Evolutionary conservation across 2,113 vertebrate species (phyloP).

Genomic region (Rhinolophus ferrumequinum): DNA sequence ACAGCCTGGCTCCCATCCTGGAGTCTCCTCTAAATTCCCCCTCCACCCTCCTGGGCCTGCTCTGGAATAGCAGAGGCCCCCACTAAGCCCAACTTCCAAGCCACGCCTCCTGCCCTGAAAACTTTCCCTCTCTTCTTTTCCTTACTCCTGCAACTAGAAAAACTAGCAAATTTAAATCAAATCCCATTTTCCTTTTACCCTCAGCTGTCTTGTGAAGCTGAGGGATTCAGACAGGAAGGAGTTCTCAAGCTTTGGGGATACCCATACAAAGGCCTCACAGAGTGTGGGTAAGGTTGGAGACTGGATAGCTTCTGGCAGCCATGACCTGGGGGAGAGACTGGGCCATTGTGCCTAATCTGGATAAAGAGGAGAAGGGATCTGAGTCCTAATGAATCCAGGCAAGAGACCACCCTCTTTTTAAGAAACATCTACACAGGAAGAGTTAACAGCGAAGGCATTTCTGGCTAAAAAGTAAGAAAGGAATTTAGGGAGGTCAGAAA

Average conservation of each 20-base stretch:
- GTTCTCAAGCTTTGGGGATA: neutral
- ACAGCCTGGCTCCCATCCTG: neutral
- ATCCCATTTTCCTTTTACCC: neutral
- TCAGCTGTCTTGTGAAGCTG: neutral
- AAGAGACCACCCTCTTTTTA: neutral
- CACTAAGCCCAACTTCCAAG: neutral
- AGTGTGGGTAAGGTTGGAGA: neutral
- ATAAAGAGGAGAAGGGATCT: neutral
- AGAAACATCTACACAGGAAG: neutral
- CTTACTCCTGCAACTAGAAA: neutral
- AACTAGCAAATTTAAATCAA: slow-evolving; percentile 17
- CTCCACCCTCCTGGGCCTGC: neutral
- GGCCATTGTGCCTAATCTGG: neutral
- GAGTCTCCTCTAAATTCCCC: neutral
- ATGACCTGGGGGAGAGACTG: neutral
- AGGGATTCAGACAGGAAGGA: neutral
- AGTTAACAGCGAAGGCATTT: neutral
- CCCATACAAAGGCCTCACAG: neutral
- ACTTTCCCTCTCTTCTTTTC: neutral
- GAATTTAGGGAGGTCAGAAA: neutral
- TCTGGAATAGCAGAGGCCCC: neutral
- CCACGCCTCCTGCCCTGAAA: neutral
- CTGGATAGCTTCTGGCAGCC: neutral
- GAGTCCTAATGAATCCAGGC: neutral
- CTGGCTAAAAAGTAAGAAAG: neutral